Evolutionary conservation across 1,140 invertebrate genomes (phyloP).

Genomic region (Cecropterus lyciades): DNA sequence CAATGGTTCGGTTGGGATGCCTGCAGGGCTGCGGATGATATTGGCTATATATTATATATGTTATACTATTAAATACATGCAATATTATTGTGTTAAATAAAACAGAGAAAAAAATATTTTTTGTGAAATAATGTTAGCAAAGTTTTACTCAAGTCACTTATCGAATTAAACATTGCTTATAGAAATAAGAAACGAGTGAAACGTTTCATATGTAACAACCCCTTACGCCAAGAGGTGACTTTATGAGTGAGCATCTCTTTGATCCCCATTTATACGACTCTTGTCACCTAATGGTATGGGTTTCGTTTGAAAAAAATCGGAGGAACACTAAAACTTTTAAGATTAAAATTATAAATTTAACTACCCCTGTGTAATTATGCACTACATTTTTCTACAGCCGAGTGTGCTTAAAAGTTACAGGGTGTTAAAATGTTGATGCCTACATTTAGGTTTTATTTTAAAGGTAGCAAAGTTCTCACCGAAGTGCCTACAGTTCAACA

Average conservation of each 20-base stretch:
- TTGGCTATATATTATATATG: no score
- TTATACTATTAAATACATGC: no score
- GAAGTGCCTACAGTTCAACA: no score
- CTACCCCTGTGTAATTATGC: neutral
- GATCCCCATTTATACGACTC: conserved; percentile 36
- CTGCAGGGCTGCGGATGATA: no score
- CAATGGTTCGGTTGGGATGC: no score
- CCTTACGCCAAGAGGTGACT: conserved; percentile 40
- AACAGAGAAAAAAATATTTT: no score
- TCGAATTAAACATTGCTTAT: conserved; percentile 23
- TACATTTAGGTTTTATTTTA: no score
- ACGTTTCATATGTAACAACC: conserved; percentile 34
- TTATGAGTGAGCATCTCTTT: conserved; percentile 43
- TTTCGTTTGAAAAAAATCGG: conserved; percentile 32
- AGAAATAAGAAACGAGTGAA: conserved; percentile 29
- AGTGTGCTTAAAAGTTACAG: no score
- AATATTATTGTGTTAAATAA: no score
- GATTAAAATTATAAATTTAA: neutral
- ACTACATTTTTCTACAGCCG: neutral
- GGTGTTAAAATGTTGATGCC: no score
- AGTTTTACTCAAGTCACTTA: neutral
- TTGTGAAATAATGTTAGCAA: neutral
- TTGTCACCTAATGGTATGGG: conserved; percentile 39
- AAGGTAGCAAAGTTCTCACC: no score
- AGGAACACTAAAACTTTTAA: conserved; percentile 2